These are phyloP conservation scores for Prosapia bicincta DNA, from an alignment of 2,888 invertebrate species.

Conservation along the genomic window DNA sequence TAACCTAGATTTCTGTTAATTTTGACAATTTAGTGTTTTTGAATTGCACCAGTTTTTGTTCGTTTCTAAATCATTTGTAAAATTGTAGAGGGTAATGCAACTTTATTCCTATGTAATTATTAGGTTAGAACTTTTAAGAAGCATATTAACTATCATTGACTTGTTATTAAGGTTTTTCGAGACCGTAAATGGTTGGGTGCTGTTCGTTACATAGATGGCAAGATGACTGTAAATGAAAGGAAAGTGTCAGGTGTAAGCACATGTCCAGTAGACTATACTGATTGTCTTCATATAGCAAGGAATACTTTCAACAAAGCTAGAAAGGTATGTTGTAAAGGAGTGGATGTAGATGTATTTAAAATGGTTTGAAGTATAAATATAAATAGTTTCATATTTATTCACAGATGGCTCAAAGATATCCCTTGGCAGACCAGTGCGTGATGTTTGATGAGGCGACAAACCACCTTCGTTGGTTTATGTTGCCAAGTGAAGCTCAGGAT, in stretches of 20 bases:
- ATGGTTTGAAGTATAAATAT: no score
- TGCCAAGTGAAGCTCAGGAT: constrained; percentile 82
- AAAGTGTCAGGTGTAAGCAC: constrained; percentile 67
- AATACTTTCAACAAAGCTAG: constrained; percentile 73
- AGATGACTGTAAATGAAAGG: constrained; percentile 69
- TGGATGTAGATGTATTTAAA: no score
- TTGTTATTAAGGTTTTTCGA: constrained; percentile 57
- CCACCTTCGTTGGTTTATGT: constrained; percentile 80
- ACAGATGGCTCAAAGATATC: constrained; percentile 65
- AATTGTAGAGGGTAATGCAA: no score
- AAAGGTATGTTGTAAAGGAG: no score
- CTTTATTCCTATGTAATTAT: no score
- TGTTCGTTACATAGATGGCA: constrained; percentile 69
- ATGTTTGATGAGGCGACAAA: constrained; percentile 66
- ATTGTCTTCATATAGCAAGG: constrained; percentile 74
- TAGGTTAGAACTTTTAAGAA: no score
- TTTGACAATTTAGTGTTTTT: no score
- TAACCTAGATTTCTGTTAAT: no score
- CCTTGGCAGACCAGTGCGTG: constrained; percentile 69
- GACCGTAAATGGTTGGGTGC: constrained; percentile 81
- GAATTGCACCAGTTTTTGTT: no score
- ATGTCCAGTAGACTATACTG: constrained; percentile 70
- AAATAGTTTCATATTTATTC: constrained; percentile 14
- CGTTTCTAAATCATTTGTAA: no score
- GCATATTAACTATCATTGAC: no score